These are phyloP conservation scores for Chaetophractus vellerosus DNA, from an alignment of 2,797 vertebrate genomes.

Conservation along the genomic window DNA sequence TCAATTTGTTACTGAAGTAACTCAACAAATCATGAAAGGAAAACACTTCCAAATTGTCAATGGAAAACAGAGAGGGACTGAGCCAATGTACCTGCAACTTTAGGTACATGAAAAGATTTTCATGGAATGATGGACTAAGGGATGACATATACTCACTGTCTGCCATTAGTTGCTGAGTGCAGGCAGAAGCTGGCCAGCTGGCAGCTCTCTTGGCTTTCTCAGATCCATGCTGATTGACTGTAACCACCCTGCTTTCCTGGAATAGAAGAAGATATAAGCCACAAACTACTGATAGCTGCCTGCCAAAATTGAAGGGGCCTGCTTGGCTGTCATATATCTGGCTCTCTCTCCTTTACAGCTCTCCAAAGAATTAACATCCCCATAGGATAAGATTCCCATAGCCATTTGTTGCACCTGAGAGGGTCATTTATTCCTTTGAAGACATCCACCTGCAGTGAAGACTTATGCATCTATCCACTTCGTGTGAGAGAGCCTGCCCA, in stretches of 20 bases:
- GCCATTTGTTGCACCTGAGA: background rate
- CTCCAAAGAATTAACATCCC: conserved; percentile 16
- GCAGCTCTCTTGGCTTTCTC: background rate
- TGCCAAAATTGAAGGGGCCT: background rate
- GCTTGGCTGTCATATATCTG: background rate
- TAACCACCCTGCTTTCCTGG: background rate
- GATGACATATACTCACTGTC: background rate
- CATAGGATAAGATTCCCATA: background rate
- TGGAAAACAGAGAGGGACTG: conserved; percentile 7
- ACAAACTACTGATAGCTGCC: background rate
- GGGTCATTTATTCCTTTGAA: conserved; percentile 23
- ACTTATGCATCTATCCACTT: background rate
- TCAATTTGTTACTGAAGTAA: conserved; percentile 24
- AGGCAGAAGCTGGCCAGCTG: background rate
- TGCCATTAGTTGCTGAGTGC: background rate
- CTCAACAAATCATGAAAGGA: conserved; percentile 20
- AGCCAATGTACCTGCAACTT: background rate
- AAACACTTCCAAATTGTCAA: conserved; percentile 20
- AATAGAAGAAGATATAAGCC: background rate
- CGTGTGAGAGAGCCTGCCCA: background rate
- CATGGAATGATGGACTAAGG: background rate
- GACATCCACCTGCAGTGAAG: background rate
- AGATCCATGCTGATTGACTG: background rate
- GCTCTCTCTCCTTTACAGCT: background rate
- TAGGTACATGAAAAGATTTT: background rate